Base-by-base conservation (phyloP, 35 echinoderm and acorn worm genomes). In the Lytechinus variegatus region DNA sequence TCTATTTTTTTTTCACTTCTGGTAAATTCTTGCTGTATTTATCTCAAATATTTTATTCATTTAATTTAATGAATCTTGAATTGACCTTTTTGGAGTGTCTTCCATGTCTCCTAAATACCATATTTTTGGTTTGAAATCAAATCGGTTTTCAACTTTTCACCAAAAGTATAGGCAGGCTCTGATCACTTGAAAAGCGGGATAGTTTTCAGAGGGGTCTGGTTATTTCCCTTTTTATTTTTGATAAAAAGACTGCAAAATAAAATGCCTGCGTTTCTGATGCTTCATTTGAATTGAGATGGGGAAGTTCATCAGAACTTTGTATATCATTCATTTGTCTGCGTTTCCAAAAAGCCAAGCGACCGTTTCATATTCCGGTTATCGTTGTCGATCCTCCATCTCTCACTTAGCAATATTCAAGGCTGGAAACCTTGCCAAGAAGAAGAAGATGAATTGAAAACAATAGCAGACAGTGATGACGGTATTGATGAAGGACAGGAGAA, bases 401-500 rank as follows among this genome's bases (percentile, higher is more conserved):
- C 66, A 79, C 66, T 24, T 79, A 24, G 66, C 5, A n/a, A 79
- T 79, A 79, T 79, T 79, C 66, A 44, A 44, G 33, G 19, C 66
- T n/a, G 7, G 4, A 79, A 56, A 58, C 19, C 66, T 79, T 24
- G 6, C 66, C 19, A 52, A 90, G 87, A 89, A 44, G 33, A 87
- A 87, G 87, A 58, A 58, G 66, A 79, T 79, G 66, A 79, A 79
- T 79, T 79, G 19, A 79, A 79, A 79, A 79, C 52, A 90, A 90
- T 90, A 90, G 28, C 88, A 90, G 28, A 90, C 88, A 52, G 28
- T 90, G 88, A 90, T 90, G 88, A 90, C 88, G 33, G 14, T 16
- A 90, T 90, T 90, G 88, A 6, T 90, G 88, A 90, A 90, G 28
- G 88, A 90, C 52, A 52, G 88, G 88, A 52, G 88, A 52, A 54